Evolutionary conservation across 1,140 invertebrate species (phyloP), one percentile per base, ranked within the genome.

Genomic region (Brachionus koreanus): DNA sequence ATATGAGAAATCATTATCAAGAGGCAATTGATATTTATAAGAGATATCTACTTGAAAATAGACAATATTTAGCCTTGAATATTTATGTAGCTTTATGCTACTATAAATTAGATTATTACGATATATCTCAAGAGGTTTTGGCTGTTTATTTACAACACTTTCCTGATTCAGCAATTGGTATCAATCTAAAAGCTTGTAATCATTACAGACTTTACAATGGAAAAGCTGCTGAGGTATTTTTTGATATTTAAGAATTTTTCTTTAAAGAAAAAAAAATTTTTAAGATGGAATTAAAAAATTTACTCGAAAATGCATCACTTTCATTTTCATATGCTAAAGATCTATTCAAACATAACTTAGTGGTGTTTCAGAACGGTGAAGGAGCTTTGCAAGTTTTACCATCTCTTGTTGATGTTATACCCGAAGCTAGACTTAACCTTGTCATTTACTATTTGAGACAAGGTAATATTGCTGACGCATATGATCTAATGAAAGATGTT

Each of bases 1-100:
- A 97, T 87, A 90, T 98, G 57, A 90, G 96, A 43, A 93, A 93
- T 43, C 96, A 98, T 87, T 98, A 98, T 88, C 96, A 98, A 88
- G 97, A 98, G 89, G 96, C 97, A 25, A 98, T 98, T 84, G 97
- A 99, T 88, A 95, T 98, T 84, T 99, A 99, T 86, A 99, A 99
- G 88, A 92, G 94, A 83, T 91, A 98, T 69, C 89, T 98, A 13
- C 87, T 96, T 1, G 94, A 96, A 37, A 65, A 79, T 43, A 79
- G 95, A 85, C 93, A 96, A 74, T 96, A 93, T 88, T 88, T 97
- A 84, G 97, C 97, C 6, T 88, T 99, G 61, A 98, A 98, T 89
- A 95, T 98, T 7, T 99, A 99, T 88, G 93, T 98, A 77, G 97
- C 96, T 0, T 88, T 98, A 7, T 98, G 97, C 85, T 98, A 98